phyloP scores from a whole-genome alignment of 2,797 vertebrate species.

The Craterocephalus amniculus region DNA sequence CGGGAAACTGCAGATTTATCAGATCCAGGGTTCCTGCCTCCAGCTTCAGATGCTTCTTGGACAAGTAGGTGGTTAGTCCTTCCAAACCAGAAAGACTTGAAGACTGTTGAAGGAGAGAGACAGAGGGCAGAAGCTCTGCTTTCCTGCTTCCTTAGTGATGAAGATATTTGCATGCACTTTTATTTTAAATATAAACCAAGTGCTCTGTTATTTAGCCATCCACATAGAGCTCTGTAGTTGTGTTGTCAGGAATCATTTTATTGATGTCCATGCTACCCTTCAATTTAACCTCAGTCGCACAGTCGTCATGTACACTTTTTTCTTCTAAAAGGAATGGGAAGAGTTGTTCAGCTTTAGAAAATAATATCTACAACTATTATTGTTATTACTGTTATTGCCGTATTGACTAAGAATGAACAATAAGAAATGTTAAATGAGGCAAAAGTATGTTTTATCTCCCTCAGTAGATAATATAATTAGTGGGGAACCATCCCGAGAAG shows the following conservation, averaged over 20 bases:
- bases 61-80: slow-evolving; percentile 4
- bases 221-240: background rate
- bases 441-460: background rate
- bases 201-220: background rate
- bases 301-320: too few relatives aligned
- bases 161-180: slow-evolving; percentile 18
- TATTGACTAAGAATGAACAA: background rate
- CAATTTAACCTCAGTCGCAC: background rate
- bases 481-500: background rate
- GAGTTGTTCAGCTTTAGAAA: background rate
- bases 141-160: slow-evolving; percentile 1
- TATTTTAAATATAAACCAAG: slow-evolving; percentile 6
- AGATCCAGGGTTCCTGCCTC: background rate
- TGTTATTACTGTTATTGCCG: background rate
- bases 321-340: background rate
- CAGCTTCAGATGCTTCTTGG: slow-evolving; percentile 40
- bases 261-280: background rate
- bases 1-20: background rate
- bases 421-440: background rate
- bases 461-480: background rate
- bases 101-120: background rate
- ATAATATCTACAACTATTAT: background rate
- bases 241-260: background rate
- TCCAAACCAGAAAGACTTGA: slow-evolving; percentile 1
- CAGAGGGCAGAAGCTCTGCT: background rate